phyloP scores from a whole-genome alignment of 2,888 invertebrate species.

The Xylophagus ater region DNA sequence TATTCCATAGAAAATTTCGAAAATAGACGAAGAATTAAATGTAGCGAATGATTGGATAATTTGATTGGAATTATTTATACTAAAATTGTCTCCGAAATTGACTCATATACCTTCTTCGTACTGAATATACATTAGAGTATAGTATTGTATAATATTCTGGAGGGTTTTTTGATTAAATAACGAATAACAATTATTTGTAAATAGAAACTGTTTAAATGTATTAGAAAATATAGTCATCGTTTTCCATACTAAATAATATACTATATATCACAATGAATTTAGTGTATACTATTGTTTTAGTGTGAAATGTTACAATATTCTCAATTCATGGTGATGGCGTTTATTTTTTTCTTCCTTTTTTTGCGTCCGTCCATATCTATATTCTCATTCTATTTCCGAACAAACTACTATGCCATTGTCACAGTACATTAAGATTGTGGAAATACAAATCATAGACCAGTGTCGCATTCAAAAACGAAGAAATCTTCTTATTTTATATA shows the following conservation, averaged over 20 bases:
- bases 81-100: conserved; percentile 13
- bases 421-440: conserved; percentile 10
- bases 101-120: too few relatives aligned
- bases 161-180: too few relatives aligned
- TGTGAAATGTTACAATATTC: too few relatives aligned
- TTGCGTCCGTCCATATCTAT: neutral
- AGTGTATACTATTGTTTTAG: too few relatives aligned
- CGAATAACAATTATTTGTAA: too few relatives aligned
- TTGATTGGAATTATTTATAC: conserved; percentile 24
- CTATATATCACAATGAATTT: too few relatives aligned
- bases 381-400: neutral
- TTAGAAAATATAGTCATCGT: too few relatives aligned
- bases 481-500: neutral
- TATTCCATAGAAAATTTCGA: too few relatives aligned
- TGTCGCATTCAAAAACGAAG: neutral
- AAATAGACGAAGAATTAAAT: conserved; percentile 24
- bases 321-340: neutral
- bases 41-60: conserved; percentile 30
- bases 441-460: neutral
- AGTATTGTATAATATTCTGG: too few relatives aligned
- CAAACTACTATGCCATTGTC: conserved; percentile 10
- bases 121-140: too few relatives aligned
- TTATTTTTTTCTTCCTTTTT: neutral
- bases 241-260: too few relatives aligned
- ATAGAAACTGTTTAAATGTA: too few relatives aligned